Base-by-base conservation (phyloP, 2,113 vertebrate genomes). In the Neoarius graeffei region DNA sequence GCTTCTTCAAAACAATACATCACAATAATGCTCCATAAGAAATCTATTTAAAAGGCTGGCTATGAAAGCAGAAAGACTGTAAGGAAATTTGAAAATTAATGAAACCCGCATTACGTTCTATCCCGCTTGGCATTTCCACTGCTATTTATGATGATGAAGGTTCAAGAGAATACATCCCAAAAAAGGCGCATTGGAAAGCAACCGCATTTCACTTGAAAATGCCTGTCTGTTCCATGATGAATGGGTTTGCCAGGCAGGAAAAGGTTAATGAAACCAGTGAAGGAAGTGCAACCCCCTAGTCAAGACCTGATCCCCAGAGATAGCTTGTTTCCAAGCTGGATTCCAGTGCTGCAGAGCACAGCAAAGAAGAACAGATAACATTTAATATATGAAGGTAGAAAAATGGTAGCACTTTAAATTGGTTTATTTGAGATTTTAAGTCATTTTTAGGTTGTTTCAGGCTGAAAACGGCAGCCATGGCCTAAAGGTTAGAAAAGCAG, bases 171-270 rank as follows among this genome's bases (percentile, higher is more conserved):
- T 86, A 69, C 62, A 67, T 83, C 85, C 59, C 59, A 81, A 85
- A 83, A 23, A 69, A 42, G 66, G 17, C 30, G 71, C 74, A 60
- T 59, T 20, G 27, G 25, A 86, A 79, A 85, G 74, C 64, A 88
- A 85, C 74, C n/a, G 2, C 5, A 82, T 90, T 90, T 89, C 30
- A 85, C 83, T 87, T 67, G n/a, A 83, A 90, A 74, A 27, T 84
- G 69, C 50, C 81, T 81, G 80, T 86, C 87, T 89, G 76, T n/a
- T 66, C 74, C 66, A 57, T 89, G 88, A 89, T 91, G 81, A 85
- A 89, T 91, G 88, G 73, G 10, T 60, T 69, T 90, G 60, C 19
- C 52, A 25, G 27, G 71, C 71, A 60, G n/a, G 56, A 59, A 79
- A 79, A 23, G 64, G 85, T 14, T 84, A 56, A 84, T 85, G 27